phyloP scores from a whole-genome alignment of 2,888 invertebrate genomes.

The Shargacucullia verbasci region DNA sequence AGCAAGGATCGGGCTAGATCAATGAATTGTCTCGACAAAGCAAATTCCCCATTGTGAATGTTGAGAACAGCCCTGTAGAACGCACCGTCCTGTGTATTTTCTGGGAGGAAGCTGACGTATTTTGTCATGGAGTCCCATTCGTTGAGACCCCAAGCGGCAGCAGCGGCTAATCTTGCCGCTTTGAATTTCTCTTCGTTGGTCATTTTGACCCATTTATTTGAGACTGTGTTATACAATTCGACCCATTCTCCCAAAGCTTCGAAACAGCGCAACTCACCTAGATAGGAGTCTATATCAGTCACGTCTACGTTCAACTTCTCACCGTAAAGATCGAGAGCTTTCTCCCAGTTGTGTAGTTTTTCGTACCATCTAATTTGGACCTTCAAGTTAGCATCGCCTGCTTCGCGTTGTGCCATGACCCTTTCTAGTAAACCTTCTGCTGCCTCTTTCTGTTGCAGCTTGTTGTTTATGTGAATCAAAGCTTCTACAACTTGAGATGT shows the following conservation, averaged over 20 bases:
- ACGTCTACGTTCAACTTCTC: conserved; percentile 91
- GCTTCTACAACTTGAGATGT: conserved; percentile 97
- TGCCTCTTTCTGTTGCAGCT: conserved; percentile 99
- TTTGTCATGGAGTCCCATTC: conserved; percentile 98
- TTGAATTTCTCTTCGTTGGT: conserved; percentile 86
- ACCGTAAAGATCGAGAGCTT: conserved; percentile 96
- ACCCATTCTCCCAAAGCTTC: conserved; percentile 99
- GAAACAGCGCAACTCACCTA: conserved; percentile 98
- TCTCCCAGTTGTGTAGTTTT: conserved; percentile 99
- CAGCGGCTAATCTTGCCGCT: conserved; percentile 97
- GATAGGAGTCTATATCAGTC: conserved; percentile 93
- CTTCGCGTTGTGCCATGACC: conserved; percentile 94
- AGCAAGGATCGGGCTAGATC: conserved; percentile 97
- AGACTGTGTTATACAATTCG: conserved; percentile 94
- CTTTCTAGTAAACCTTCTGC: conserved; percentile 97
- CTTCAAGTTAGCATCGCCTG: conserved; percentile 89
- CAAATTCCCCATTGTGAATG: conserved; percentile 94
- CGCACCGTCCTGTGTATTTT: conserved; percentile 98
- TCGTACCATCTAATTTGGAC: conserved; percentile 98
- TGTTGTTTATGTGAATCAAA: conserved; percentile 98
- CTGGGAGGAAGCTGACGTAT: conserved; percentile 96
- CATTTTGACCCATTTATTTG: conserved; percentile 93
- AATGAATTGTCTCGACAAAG: conserved; percentile 92
- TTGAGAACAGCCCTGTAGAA: conserved; percentile 98
- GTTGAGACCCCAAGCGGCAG: conserved; percentile 98